Conservation (phyloP, 1,140 invertebrate species). For the Drosophila biarmipes region DNA sequence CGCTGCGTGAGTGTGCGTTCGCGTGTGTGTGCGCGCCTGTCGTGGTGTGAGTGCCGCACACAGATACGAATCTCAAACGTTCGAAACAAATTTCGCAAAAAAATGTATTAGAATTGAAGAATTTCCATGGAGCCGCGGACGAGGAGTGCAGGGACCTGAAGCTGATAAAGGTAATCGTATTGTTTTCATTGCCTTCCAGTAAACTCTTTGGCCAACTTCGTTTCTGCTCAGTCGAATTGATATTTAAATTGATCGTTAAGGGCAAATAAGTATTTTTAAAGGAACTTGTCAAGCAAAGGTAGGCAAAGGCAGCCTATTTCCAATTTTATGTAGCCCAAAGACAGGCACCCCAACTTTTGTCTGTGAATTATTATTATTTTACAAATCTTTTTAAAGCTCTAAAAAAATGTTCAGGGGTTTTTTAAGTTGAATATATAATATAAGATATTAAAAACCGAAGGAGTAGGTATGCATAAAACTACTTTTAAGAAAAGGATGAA, state of each 20-base stretch:
- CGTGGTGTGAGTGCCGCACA: slow-evolving; percentile 7
- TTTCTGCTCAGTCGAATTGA: slow-evolving; percentile 28
- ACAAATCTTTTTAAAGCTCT: too few species aligned
- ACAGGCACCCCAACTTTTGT: too few species aligned
- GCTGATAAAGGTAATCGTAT: slow-evolving; percentile 47
- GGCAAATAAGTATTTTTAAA: too few species aligned
- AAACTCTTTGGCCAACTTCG: slow-evolving; percentile 30
- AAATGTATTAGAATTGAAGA: slow-evolving; percentile 19
- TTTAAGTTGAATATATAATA: too few species aligned
- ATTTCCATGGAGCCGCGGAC: slow-evolving; percentile 16
- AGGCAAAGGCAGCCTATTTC: background rate
- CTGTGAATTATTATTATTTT: too few species aligned
- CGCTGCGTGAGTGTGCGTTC: slow-evolving; percentile 3
- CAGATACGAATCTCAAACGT: slow-evolving; percentile 48
- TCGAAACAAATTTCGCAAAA: slow-evolving; percentile 50
- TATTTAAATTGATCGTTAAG: slow-evolving; percentile 32
- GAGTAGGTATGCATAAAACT: too few species aligned
- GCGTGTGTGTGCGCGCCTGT: background rate
- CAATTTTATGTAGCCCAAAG: too few species aligned
- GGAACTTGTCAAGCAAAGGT: background rate
- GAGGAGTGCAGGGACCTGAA: slow-evolving; percentile 16
- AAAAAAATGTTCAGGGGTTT: too few species aligned
- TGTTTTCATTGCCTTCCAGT: slow-evolving; percentile 44
- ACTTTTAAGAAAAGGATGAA: too few species aligned
- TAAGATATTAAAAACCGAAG: too few species aligned